These are phyloP conservation scores for Heliconius hortense DNA, from an alignment of 2,888 invertebrate species.

Conservation along the genomic window DNA sequence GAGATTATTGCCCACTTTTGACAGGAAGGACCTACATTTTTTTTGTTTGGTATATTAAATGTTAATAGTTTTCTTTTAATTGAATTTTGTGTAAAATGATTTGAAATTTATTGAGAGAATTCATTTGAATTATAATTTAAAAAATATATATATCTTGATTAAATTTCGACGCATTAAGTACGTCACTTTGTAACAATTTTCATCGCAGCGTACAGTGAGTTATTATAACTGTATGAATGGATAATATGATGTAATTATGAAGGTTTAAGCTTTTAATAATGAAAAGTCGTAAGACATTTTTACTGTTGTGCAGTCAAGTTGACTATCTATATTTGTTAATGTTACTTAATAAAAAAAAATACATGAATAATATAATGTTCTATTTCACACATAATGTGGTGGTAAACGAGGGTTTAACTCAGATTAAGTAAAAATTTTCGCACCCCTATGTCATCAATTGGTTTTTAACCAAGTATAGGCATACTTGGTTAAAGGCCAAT, in stretches of 20 bases:
- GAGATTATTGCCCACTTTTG: neutral
- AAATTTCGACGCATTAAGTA: neutral
- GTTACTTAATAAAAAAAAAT: neutral
- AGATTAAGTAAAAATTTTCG: neutral
- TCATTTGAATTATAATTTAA: no score
- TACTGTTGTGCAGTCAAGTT: neutral
- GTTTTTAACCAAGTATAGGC: no score
- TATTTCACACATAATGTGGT: neutral
- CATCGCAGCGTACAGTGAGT: neutral
- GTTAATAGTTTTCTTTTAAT: neutral
- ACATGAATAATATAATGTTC: neutral
- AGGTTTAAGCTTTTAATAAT: slow-evolving; percentile 1
- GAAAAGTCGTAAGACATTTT: neutral
- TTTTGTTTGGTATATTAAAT: neutral
- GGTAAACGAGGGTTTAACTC: neutral
- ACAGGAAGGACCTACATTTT: neutral
- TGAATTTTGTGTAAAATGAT: neutral
- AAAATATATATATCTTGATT: neutral
- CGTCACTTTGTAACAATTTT: neutral
- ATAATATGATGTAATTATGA: neutral
- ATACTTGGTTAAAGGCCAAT: neutral
- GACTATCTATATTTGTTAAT: slow-evolving; percentile 4
- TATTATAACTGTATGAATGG: neutral
- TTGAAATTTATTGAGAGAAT: neutral
- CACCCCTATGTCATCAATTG: no score